Conservation (phyloP, 2,113 vertebrate species). For the Dicentrarchus labrax region DNA sequence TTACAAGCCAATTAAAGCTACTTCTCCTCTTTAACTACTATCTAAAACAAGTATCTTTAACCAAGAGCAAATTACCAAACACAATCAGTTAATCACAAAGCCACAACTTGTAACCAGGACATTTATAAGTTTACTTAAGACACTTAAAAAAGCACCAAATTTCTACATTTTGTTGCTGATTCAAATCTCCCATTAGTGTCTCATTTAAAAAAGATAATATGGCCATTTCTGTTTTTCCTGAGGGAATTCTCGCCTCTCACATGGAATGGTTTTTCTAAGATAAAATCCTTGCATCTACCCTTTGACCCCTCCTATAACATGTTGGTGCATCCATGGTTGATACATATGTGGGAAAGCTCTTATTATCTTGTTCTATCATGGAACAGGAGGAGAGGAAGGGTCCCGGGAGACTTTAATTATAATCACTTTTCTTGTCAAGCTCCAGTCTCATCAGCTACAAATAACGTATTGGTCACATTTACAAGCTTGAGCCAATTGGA, state of each 20-base stretch:
- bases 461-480: constrained; percentile 21
- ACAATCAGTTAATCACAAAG: constrained; percentile 40
- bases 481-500: constrained; percentile 30
- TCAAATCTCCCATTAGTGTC: constrained; percentile 26
- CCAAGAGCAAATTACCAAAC: constrained; percentile 30
- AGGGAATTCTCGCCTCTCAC: constrained; percentile 2
- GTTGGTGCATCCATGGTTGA: constrained; percentile 22
- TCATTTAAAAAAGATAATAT: constrained; percentile 17
- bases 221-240: background rate
- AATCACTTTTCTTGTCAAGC: constrained; percentile 44
- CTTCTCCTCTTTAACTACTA: constrained; percentile 26
- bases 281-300: constrained; percentile 39
- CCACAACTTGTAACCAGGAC: constrained; percentile 22
- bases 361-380: constrained; percentile 38
- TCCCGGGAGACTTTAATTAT: constrained; percentile 55
- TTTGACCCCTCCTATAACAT: constrained; percentile 56
- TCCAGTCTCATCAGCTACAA: constrained; percentile 48
- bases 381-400: constrained; percentile 13
- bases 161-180: constrained; percentile 16
- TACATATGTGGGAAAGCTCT: constrained; percentile 64
- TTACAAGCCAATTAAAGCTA: constrained; percentile 4
- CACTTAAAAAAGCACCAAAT: constrained; percentile 4
- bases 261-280: constrained; percentile 33
- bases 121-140: background rate
- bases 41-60: constrained; percentile 28